Base-by-base conservation (phyloP, 37 sponge, comb jelly and placozoan genomes). In the Eunapius fragilis region DNA sequence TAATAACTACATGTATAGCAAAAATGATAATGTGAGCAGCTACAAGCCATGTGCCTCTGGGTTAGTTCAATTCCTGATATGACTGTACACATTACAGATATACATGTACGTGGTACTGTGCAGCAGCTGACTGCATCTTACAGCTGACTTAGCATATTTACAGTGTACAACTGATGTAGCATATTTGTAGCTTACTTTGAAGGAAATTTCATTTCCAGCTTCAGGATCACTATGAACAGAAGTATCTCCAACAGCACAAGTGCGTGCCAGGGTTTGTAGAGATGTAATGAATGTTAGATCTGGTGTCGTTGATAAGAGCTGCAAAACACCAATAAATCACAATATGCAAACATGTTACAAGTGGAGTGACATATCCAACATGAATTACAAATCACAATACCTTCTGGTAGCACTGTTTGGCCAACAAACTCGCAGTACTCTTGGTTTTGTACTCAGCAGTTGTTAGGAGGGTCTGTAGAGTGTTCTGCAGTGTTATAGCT, bases 241-340 rank as follows among this genome's bases (percentile, higher is more conserved):
- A n/a, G 84, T 28, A 34, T 87, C 88, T 0, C 93, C 93, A 70
- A 78, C 75, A 23, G 82, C 90, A 72, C 86, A 71, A 14, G 93
- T 35, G 86, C 93, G 89, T 24, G 71, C 86, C 27, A 92, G 47
- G 71, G 82, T 31, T 69, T 89, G 89, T 7, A 92, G 74, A 2
- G 82, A 37, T 37, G 67, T 72, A 2, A 92, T 74, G 74, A 86
- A 70, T 25, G 80, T 50, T 14, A 88, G 23, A 30, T 85, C 86
- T 31, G 93, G 93, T 22, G 77, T 81, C 0, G 86, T 83, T 72
- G 67, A 50, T 19, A 37, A 25, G 68, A 86, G 73, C 93, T 92
- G 76, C n/a, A 71, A 13, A 30, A 35, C 0, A 79, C 25, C 27
- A 31, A 7, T 31, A 31, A 80, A 10, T 58, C 69, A 50, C 24